Base-by-base conservation (phyloP, 2,888 invertebrate species). In the Agrotis puta region DNA sequence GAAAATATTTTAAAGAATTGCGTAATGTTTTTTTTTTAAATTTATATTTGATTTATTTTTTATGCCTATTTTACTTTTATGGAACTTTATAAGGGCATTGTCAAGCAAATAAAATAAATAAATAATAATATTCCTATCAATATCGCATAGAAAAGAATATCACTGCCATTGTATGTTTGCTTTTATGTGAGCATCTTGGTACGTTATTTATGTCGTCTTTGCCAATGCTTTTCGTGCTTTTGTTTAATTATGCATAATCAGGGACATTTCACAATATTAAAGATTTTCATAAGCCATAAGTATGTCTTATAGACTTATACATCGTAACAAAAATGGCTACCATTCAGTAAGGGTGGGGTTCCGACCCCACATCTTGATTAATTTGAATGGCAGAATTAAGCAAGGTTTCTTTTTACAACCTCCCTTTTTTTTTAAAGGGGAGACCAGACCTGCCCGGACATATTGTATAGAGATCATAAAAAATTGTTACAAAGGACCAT, bases 161-260 rank as follows among this genome's bases (percentile, higher is more conserved):
- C 74, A 71, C 72, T 77, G 69, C 71, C 57, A 70, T 68, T 71
- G 47, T 71, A 62, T n/a, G 77, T 79, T 83, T 82, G 78, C 75
- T 82, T 86, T 84, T 82, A 85, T 85, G 85, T 88, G 80, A 85
- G 84, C 82, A 84, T 89, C 90, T 85, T 86, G 71, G 59, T 82
- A 73, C 77, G 71, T 85, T 81, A 82, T 84, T 73, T 77, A 85
- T 88, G 87, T 90, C 84, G 86, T 89, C 87, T 87, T 88, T 88
- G 88, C 87, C 83, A 86, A 87, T 87, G 93, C 93, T 93, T 92
- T 87, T 92, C 87, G 91, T 90, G 93, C 93, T 93, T 93, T 85
- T 83, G 78, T 89, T 90, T 90, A 88, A 89, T 88, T 88, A 87
- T 87, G 89, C 89, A 86, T 80, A 83, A 72, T 82, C 75, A 81